These are phyloP conservation scores for Pachliopta kotzebuea DNA, from an alignment of 2,888 invertebrate species.

Conservation along the genomic window DNA sequence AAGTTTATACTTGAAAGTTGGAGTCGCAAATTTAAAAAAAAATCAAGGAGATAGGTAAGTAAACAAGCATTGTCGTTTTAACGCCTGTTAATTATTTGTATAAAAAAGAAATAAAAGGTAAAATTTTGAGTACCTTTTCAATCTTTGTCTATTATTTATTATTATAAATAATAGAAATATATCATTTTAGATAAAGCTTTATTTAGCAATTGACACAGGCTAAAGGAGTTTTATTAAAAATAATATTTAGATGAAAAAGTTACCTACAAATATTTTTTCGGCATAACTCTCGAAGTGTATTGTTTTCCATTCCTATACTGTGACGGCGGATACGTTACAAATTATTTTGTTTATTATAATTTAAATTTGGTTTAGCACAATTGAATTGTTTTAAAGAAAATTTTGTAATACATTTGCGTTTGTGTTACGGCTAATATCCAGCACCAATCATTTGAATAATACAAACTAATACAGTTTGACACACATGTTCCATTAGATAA, in stretches of 20 bases:
- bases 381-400: constrained; percentile 7
- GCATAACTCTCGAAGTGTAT: not conserved
- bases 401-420: constrained; percentile 14
- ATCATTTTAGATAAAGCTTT: too few species aligned
- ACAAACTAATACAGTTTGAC: not conserved
- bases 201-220: too few species aligned
- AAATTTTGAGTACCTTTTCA: too few species aligned
- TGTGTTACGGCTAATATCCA: constrained; percentile 6
- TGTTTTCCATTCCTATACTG: not conserved
- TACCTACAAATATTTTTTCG: not conserved
- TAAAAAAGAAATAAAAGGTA: too few species aligned
- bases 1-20: too few species aligned
- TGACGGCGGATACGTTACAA: constrained; percentile 5
- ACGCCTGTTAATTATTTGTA: too few species aligned
- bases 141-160: too few species aligned
- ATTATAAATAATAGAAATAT: too few species aligned
- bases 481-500: not conserved
- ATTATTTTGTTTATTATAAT: constrained; percentile 20
- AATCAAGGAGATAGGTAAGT: too few species aligned
- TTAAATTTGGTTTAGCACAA: constrained; percentile 14
- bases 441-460: not conserved
- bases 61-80: too few species aligned
- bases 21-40: too few species aligned
- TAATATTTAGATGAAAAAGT: not conserved
- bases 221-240: too few species aligned